Evolutionary conservation across 2,113 vertebrate species (phyloP).

Genomic region (Sorex fumeus): DNA sequence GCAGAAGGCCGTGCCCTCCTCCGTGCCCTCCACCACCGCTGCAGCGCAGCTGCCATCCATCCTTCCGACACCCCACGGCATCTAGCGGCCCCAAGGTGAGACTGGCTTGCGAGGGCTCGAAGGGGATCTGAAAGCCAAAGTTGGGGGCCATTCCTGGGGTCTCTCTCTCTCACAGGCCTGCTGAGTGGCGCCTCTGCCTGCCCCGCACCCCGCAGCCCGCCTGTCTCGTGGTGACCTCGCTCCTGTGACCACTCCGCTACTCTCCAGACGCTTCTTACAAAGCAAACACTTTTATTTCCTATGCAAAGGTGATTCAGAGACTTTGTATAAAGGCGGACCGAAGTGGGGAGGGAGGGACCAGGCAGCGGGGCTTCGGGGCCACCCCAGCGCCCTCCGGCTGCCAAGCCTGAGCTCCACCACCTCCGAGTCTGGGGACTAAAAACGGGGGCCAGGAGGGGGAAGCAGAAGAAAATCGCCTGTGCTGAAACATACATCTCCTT

Average conservation of each 20-base stretch:
- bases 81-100: conserved; percentile 55
- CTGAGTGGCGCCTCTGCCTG: background rate
- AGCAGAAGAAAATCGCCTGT: conserved; percentile 77
- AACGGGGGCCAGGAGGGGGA: background rate
- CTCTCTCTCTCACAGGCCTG: conserved; percentile 62
- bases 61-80: background rate
- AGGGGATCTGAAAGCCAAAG: too few species aligned
- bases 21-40: background rate
- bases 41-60: background rate
- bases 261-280: conserved; percentile 81
- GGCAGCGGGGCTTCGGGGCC: background rate
- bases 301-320: conserved; percentile 85
- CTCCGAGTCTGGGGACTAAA: background rate
- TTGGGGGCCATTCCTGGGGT: background rate
- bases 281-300: conserved; percentile 86
- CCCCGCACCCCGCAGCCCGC: background rate
- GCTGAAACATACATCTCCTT: conserved; percentile 66
- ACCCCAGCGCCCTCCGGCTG: background rate
- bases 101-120: too few species aligned
- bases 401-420: conserved; percentile 16
- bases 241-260: too few species aligned
- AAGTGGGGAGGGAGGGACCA: conserved; percentile 24
- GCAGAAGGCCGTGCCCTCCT: background rate
- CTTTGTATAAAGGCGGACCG: conserved; percentile 80
- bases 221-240: too few species aligned